A percentile compares a stretch with the other conserved stretches of the same genome.
Evolutionary conservation across 2,113 vertebrate species (phyloP).

Genomic region (Elephas maximus): DNA sequence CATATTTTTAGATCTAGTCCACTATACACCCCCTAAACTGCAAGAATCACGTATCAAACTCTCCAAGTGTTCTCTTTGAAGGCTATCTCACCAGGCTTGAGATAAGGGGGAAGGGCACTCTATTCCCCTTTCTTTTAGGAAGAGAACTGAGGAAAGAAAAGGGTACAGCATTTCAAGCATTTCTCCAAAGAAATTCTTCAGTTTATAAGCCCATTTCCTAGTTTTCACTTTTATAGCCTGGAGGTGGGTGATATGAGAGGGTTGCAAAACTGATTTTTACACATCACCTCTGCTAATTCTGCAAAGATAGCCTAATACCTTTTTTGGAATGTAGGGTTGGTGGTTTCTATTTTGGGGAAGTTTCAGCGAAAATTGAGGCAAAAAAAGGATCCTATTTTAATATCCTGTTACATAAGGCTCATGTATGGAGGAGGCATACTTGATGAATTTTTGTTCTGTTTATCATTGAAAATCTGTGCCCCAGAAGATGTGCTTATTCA

Average conservation of each 20-base stretch:
- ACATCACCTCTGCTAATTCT: neutral
- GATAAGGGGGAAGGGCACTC: neutral
- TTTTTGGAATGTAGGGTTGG: neutral
- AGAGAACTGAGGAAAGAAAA: neutral
- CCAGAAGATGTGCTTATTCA: conserved; percentile 39
- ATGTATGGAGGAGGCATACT: neutral
- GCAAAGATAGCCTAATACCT: neutral
- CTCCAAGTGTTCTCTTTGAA: neutral
- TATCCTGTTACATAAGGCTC: neutral
- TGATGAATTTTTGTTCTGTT: neutral
- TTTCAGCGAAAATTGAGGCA: neutral
- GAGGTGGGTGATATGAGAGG: neutral
- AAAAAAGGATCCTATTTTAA: neutral
- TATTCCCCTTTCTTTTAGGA: neutral
- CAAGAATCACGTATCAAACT: neutral
- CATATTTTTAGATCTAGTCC: neutral
- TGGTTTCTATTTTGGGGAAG: neutral
- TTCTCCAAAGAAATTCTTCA: neutral
- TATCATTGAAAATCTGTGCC: conserved; percentile 23
- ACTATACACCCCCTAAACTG: neutral
- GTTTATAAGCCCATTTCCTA: neutral
- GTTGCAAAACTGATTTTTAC: neutral
- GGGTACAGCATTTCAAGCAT: neutral
- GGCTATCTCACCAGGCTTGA: neutral
- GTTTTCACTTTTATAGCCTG: neutral